Evolutionary conservation across 1,140 invertebrate genomes (phyloP).

Genomic region (Chionoecetes opilio): DNA sequence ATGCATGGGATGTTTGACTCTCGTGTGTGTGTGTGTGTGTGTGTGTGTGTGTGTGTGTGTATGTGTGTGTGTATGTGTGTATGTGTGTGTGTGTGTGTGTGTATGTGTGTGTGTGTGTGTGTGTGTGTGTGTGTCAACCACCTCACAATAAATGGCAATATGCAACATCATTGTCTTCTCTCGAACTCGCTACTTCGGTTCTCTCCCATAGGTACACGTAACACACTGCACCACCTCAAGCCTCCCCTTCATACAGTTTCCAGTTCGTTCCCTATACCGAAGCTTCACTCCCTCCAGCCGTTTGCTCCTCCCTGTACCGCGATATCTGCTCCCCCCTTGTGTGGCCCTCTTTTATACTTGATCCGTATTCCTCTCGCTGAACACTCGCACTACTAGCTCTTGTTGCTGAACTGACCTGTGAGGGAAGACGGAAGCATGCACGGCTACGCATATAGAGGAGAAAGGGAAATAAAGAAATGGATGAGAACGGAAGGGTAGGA

Average conservation of each 20-base stretch:
- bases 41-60: neutral
- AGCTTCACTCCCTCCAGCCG: too few species aligned
- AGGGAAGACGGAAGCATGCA: neutral
- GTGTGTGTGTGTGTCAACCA: neutral
- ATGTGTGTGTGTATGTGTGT: neutral
- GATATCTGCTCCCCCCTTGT: neutral
- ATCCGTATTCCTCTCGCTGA: neutral
- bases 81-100: too few species aligned
- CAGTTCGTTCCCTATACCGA: too few species aligned
- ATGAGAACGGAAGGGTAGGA: neutral
- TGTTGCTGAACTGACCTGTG: neutral
- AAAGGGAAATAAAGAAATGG: neutral
- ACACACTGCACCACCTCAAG: neutral
- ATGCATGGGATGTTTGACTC: too few species aligned
- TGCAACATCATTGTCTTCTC: neutral
- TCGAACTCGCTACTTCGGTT: neutral
- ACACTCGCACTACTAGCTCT: neutral
- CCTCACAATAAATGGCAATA: too few species aligned
- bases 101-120: neutral
- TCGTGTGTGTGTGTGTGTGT: neutral
- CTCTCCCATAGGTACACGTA: neutral
- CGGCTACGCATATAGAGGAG: neutral
- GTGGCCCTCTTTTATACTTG: neutral
- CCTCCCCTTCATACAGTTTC: neutral
- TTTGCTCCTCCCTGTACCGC: neutral